phyloP scores from a whole-genome alignment of 1,140 invertebrate genomes.

The Pachypeltis micranthus region DNA sequence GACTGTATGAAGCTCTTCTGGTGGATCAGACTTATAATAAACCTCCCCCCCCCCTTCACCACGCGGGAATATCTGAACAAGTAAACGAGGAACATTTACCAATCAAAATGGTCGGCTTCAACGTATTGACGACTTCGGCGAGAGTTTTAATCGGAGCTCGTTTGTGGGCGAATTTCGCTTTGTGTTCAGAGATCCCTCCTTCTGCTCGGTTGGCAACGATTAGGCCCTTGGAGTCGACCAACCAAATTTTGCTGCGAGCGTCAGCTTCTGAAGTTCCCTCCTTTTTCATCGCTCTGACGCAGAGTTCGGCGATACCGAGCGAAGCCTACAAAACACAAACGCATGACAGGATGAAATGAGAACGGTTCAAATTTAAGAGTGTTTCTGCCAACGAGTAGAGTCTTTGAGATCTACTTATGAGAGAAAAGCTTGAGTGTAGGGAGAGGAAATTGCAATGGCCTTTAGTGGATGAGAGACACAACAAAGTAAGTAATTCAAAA shows the following conservation, averaged over 20 bases:
- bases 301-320: conserved; percentile 74
- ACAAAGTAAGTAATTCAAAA: no score
- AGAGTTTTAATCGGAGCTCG: conserved; percentile 55
- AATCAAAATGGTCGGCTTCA: conserved; percentile 78
- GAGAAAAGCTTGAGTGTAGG: no score
- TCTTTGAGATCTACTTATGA: no score
- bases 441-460: no score
- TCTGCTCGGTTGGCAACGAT: conserved; percentile 64
- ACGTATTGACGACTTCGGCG: conserved; percentile 56
- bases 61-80: no score
- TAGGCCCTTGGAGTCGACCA: conserved; percentile 59
- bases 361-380: neutral
- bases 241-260: conserved; percentile 59
- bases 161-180: conserved; percentile 61
- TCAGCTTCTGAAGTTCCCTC: conserved; percentile 60
- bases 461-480: no score
- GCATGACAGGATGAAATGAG: conserved; percentile 10
- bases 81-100: conserved; percentile 42
- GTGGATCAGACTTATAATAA: no score
- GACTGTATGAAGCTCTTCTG: no score
- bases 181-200: conserved; percentile 63
- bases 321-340: conserved; percentile 47
- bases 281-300: conserved; percentile 73
- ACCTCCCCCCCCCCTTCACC: no score
- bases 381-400: no score